Conservation (phyloP, 2,888 invertebrate species). For the Aproaerema taeniolella region DNA sequence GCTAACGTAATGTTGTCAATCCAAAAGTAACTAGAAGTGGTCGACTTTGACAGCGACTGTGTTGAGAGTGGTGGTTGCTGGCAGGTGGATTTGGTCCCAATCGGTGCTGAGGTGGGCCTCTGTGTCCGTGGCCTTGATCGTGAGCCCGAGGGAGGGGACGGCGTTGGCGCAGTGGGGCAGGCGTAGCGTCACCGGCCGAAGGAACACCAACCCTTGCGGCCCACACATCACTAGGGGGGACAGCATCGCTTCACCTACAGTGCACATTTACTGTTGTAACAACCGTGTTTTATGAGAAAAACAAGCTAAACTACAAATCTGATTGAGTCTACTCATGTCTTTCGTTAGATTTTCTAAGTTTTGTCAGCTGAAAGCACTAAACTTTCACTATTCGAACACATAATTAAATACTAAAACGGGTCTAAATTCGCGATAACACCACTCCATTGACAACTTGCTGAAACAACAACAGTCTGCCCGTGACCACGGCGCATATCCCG, state of each 20-base stretch:
- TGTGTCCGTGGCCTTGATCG: constrained; percentile 88
- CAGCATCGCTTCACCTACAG: constrained; percentile 92
- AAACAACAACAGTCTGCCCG: no score
- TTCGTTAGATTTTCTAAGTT: no score
- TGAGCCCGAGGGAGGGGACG: constrained; percentile 85
- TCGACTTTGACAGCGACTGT: constrained; percentile 94
- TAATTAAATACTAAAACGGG: no score
- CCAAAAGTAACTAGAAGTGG: constrained; percentile 92
- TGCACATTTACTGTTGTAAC: not conserved
- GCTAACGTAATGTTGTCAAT: no score
- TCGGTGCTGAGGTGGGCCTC: constrained; percentile 90
- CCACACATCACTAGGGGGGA: constrained; percentile 98
- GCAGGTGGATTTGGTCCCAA: constrained; percentile 90
- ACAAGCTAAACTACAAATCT: no score
- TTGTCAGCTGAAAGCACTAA: no score
- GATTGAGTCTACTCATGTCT: no score
- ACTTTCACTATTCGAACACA: no score
- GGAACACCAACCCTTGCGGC: constrained; percentile 93
- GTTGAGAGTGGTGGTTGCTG: constrained; percentile 89
- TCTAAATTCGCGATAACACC: no score
- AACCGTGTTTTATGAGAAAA: no score
- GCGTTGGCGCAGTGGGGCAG: constrained; percentile 92
- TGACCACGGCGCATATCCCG: no score
- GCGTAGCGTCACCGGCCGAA: constrained; percentile 91
- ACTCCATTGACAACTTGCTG: no score